Base-by-base conservation (phyloP, 37 sponge, comb jelly and placozoan genomes). In the Ephydatia muelleri region DNA sequence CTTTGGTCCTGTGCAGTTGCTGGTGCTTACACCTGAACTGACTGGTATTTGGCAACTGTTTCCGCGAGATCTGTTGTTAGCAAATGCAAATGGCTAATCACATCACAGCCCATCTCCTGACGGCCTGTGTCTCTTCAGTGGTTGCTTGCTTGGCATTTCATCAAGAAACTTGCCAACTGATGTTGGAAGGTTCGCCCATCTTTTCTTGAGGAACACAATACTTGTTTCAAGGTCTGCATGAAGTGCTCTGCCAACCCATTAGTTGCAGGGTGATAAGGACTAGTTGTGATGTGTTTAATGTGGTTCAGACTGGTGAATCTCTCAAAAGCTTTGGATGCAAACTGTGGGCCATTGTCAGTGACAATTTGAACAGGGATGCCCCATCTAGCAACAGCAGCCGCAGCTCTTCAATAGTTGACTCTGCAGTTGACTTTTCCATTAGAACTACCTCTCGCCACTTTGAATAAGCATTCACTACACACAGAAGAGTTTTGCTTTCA, bases 221-320 rank as follows among this genome's bases (percentile, higher is more conserved):
- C 57, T 79, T 79, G 40, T 26, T 83, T 83, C 47, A 83, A 73
- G 38, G 85, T 79, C 69, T 85, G 85, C 30, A 85, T 43, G 29
- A 85, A 80, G 25, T 67, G 30, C 35, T 85, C 85, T 22, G 67
- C 78, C 25, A 49, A 28, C 26, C 85, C 85, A 82, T 89, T 89
- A 12, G 85, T 68, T 16, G 73, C 73, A 25, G 78, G 78, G 78
- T 79, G 77, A 70, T 85, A 85, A 22, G 85, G 85, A 28, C 38
- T 70, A 67, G 65, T 57, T 26, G 35, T 36, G 38, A 65, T 80
- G 36, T 86, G 86, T 80, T 64, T 70, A 13, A 80, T 72, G 30
- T 82, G 82, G 71, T 87, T 87, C 1, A 33, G 34, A 22, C 37
- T 73, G 38, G 72, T 57, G 67, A 40, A 87, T 57, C 38, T n/a